Percentiles rank a stretch among this genome's conserved stretches.
Evolutionary conservation across 2,888 invertebrate genomes (phyloP).

Genomic region (Cephus nigrinus): DNA sequence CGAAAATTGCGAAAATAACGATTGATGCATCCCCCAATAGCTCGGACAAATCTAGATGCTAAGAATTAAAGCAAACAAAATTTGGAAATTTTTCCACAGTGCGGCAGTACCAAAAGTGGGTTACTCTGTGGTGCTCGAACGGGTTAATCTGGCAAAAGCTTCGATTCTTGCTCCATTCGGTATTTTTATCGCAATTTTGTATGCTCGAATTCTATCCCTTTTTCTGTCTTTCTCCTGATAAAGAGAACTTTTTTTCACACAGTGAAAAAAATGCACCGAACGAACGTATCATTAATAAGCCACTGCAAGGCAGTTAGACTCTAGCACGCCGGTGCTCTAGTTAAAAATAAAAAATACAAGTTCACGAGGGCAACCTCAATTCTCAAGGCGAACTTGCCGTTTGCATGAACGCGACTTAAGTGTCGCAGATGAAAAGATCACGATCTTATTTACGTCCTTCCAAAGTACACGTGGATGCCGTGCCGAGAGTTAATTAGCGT

Average conservation of each 20-base stretch:
- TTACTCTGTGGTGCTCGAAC: no score
- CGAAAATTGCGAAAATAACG: no score
- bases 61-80: no score
- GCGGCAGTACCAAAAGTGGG: no score
- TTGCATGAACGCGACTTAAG: neutral
- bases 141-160: no score
- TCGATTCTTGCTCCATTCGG: no score
- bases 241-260: neutral
- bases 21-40: no score
- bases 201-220: neutral
- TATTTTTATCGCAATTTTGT: neutral
- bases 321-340: neutral
- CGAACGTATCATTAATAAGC: neutral
- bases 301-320: neutral
- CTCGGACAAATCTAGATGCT: no score
- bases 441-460: neutral
- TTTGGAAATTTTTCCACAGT: no score
- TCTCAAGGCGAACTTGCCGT: neutral
- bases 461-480: neutral
- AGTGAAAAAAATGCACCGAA: neutral
- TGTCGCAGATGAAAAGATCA: neutral
- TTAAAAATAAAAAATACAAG: neutral
- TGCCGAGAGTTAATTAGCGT: neutral
- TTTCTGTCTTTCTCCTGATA: neutral
- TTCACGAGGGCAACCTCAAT: neutral